These are phyloP conservation scores for Orestias chungarensis DNA, from an alignment of 2,797 vertebrate genomes.

Conservation along the genomic window DNA sequence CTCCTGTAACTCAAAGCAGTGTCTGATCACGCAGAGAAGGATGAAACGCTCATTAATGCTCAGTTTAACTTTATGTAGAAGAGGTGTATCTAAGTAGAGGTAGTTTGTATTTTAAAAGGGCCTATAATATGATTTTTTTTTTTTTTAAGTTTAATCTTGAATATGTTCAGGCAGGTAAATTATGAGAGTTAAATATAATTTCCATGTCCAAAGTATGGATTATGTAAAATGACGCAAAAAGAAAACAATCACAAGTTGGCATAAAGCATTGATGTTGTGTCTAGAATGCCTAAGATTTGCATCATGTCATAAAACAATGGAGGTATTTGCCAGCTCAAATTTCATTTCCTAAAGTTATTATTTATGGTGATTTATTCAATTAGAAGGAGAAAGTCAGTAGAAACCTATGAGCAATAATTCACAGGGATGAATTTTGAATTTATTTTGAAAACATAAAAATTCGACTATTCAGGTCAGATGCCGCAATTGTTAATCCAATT, in stretches of 20 bases:
- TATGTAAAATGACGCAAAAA: neutral
- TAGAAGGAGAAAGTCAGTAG: neutral
- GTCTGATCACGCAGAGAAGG: conserved; percentile 11
- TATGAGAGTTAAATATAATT: neutral
- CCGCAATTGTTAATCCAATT: neutral
- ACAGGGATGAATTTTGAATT: too few relatives aligned
- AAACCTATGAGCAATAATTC: neutral
- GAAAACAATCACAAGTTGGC: neutral
- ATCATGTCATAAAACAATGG: neutral
- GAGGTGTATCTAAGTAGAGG: conserved; percentile 15
- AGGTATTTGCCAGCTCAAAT: neutral
- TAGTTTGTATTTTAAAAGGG: conserved; percentile 14
- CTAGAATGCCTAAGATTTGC: neutral
- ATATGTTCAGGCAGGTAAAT: neutral
- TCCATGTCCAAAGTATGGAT: neutral
- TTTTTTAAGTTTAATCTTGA: neutral
- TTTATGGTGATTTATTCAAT: neutral
- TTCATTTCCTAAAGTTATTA: neutral
- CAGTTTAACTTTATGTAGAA: neutral
- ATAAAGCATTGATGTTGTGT: neutral
- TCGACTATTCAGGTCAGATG: neutral
- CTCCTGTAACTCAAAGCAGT: conserved; percentile 51
- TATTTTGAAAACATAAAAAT: neutral
- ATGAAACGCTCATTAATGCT: neutral
- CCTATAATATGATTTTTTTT: neutral